Conservation (phyloP, 1,140 invertebrate species). For the Trachymyrmex septentrionalis region DNA sequence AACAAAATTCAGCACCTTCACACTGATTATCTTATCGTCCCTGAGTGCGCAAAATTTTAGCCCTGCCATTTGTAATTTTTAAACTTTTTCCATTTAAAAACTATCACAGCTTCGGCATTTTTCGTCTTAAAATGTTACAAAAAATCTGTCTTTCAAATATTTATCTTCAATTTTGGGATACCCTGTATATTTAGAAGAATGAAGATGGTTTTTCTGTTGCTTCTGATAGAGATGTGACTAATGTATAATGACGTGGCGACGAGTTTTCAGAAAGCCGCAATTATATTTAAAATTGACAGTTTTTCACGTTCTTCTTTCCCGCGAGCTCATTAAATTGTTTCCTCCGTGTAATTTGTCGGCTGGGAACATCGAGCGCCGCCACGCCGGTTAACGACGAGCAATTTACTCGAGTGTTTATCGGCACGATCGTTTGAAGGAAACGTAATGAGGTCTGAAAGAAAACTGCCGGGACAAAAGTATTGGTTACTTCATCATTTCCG, state of each 20-base stretch:
- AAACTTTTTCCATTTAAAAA: too few species aligned
- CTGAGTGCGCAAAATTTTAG: too few species aligned
- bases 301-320: constrained; percentile 66
- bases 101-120: too few species aligned
- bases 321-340: constrained; percentile 70
- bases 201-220: background rate
- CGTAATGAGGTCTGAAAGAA: constrained; percentile 74
- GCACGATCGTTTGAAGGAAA: constrained; percentile 71
- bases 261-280: constrained; percentile 69
- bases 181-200: background rate
- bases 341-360: constrained; percentile 72
- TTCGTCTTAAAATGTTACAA: too few species aligned
- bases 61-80: too few species aligned
- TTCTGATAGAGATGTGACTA: constrained; percentile 7
- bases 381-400: constrained; percentile 73
- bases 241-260: constrained; percentile 48
- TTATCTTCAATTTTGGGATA: too few species aligned
- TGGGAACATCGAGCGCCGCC: constrained; percentile 36
- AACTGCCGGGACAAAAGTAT: constrained; percentile 69
- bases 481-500: constrained; percentile 53
- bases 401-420: constrained; percentile 79
- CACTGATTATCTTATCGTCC: too few species aligned
- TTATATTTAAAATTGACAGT: constrained; percentile 79
- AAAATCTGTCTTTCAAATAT: too few species aligned
- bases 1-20: too few species aligned